Conservation (phyloP, 2,797 vertebrate genomes). For the Notoglanidium macrostoma region DNA sequence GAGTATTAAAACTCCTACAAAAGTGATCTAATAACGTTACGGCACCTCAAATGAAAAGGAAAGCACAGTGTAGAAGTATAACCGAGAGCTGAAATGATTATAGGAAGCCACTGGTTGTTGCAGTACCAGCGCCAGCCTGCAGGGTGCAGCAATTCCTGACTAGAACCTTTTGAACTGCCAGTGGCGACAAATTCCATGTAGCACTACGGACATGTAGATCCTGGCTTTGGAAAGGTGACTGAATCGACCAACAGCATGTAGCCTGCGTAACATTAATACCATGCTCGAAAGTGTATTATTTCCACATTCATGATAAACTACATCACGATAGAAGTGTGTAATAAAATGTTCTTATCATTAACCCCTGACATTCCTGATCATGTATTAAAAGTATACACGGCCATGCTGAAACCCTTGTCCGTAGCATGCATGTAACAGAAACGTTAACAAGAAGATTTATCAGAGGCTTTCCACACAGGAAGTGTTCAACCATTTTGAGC, state of each 20-base stretch:
- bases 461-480: no score
- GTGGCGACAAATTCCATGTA: neutral
- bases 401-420: no score
- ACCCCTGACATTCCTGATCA: neutral
- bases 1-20: conserved; percentile 22
- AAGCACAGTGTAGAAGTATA: neutral
- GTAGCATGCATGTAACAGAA: no score
- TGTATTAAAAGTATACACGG: no score
- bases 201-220: neutral
- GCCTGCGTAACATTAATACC: neutral
- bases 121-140: conserved; percentile 28
- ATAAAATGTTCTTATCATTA: neutral
- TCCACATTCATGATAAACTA: neutral
- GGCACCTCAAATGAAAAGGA: conserved; percentile 3
- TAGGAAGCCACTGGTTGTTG: conserved; percentile 2
- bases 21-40: conserved; percentile 29
- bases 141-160: conserved; percentile 34
- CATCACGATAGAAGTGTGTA: neutral
- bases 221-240: neutral
- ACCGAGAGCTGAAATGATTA: neutral
- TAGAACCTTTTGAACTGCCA: conserved; percentile 14
- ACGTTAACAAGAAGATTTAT: no score
- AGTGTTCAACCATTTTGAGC: neutral
- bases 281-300: no score
- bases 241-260: neutral